Conservation (phyloP, 2,113 vertebrate species). For the Ochotona princeps region DNA sequence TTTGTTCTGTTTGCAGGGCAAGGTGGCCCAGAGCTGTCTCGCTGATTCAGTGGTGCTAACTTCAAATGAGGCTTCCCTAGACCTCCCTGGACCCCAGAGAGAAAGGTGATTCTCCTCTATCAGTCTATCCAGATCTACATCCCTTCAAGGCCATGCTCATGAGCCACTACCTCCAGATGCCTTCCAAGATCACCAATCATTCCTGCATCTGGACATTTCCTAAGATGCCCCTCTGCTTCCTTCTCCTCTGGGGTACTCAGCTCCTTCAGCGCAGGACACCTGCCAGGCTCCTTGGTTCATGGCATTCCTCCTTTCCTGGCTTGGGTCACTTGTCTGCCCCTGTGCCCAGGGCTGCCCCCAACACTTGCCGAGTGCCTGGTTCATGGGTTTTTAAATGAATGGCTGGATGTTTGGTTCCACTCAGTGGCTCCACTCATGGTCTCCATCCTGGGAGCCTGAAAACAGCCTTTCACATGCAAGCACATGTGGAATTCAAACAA, state of each 20-base stretch:
- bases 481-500: slow-evolving; percentile 6
- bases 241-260: not conserved
- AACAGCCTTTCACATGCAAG: not conserved
- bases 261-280: not conserved
- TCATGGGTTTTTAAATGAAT: not conserved
- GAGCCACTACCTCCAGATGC: not conserved
- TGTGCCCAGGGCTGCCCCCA: not conserved
- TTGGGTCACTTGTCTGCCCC: not conserved
- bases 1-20: not conserved
- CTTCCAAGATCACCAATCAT: not conserved
- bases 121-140: not conserved
- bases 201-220: not conserved
- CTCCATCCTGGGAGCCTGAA: not conserved
- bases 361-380: not conserved
- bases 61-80: not conserved
- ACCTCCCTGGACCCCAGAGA: not conserved
- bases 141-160: not conserved
- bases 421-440: not conserved
- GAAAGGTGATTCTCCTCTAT: not conserved
- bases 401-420: not conserved
- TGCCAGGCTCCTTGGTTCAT: not conserved
- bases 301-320: not conserved
- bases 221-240: not conserved
- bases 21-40: not conserved
- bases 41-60: not conserved